Conservation (phyloP, 1,140 invertebrate genomes). For the Formica selysi region DNA sequence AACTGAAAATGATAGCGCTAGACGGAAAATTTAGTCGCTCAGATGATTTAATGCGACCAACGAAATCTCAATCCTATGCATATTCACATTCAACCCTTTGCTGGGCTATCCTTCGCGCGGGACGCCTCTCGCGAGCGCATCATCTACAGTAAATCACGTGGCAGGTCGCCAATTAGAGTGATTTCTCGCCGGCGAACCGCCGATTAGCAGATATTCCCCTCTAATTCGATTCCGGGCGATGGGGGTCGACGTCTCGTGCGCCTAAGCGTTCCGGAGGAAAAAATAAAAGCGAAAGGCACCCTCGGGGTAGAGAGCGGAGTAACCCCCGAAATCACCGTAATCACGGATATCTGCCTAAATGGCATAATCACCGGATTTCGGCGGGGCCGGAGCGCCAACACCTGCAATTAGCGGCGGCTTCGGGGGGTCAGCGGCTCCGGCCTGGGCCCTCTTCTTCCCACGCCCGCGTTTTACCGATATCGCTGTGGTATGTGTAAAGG, state of each 20-base stretch:
- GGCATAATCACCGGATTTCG: conserved; percentile 75
- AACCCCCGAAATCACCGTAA: conserved; percentile 64
- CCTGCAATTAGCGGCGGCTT: conserved; percentile 74
- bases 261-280: conserved; percentile 36
- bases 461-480: conserved; percentile 65
- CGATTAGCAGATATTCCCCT: conserved; percentile 58
- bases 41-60: conserved; percentile 6
- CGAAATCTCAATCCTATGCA: neutral
- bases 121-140: conserved; percentile 26
- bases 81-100: conserved; percentile 29
- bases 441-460: conserved; percentile 69
- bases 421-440: conserved; percentile 58
- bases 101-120: neutral
- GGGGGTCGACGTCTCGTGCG: conserved; percentile 62
- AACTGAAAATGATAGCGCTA: neutral
- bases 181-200: conserved; percentile 52
- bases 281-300: conserved; percentile 27
- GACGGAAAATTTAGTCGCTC: neutral
- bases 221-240: conserved; percentile 44
- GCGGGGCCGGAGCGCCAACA: conserved; percentile 59
- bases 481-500: conserved; percentile 19
- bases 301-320: conserved; percentile 16
- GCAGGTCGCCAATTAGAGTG: conserved; percentile 56
- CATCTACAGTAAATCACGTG: conserved; percentile 43
- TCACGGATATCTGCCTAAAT: conserved; percentile 77